Conservation (phyloP, 64 coral and sea anemone species). For the Pachyseris speciosa region DNA sequence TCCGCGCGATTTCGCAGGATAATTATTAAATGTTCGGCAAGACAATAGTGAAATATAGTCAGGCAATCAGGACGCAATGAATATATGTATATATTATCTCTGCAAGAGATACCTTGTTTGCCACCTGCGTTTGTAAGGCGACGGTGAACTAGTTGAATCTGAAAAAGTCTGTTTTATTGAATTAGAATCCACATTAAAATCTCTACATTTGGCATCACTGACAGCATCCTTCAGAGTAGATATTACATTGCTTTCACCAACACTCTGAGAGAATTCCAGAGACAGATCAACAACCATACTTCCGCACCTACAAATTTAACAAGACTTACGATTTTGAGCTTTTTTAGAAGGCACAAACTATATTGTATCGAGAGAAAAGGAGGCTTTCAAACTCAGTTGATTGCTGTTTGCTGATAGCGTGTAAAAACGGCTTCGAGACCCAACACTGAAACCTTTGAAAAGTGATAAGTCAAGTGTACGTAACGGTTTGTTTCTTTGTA, state of each 20-base stretch:
- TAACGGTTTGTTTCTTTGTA: no score
- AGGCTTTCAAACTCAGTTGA: no score
- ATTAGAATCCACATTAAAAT: background rate
- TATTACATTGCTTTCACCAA: background rate
- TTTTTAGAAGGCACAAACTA: no score
- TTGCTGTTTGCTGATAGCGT: no score
- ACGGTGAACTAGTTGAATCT: background rate
- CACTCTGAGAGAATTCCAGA: background rate
- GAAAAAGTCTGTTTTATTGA: background rate
- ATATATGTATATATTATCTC: no score
- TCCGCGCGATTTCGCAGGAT: no score
- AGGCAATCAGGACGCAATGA: background rate
- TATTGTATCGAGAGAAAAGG: no score
- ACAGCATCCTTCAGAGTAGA: background rate
- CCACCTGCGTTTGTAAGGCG: background rate
- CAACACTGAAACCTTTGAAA: no score
- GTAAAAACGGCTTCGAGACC: no score
- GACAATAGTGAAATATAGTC: background rate
- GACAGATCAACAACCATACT: background rate
- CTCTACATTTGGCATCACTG: background rate
- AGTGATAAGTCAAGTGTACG: no score
- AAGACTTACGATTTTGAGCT: background rate
- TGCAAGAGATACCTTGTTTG: no score
- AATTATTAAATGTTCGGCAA: no score
- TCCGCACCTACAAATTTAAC: background rate